Evolutionary conservation across 2,888 invertebrate species (phyloP), one percentile per base, ranked within the genome.

Genomic region (Chirona hameri): DNA sequence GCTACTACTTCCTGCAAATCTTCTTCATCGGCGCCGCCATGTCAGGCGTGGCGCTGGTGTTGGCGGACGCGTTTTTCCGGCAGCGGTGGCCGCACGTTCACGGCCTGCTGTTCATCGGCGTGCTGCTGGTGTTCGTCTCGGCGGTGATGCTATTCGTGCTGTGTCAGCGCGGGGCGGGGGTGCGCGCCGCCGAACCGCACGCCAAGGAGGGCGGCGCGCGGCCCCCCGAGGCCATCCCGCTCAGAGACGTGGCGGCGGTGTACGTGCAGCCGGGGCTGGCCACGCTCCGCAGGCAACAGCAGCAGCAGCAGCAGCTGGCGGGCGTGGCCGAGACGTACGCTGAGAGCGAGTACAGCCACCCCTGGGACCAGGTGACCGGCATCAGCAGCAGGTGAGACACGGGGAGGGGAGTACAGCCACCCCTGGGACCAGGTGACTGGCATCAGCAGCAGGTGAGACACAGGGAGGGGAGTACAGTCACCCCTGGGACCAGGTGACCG

Each of bases 101-200:
- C 80, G 80, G 80, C 27, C 80, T 80, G 27, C 80, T 80, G 27
- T 80, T 80, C 55, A 55, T 80, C 80, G 80, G 80, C 80, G 80
- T 80, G 52, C 48, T 80, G 52, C 80, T 80, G 52, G 80, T 80
- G 52, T 55, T 80, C 52, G 52, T 80, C 21, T 48, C 80, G 52
- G 80, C 80, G 5, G 48, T 80, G 15, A 80, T 80, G 80, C 80
- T 80, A 29, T 55, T 55, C 52, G 80, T 80, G 80, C 52, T 80
- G 80, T 80, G 80, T 21, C 80, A 55, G 52, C 80, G 80, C 52
- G 52, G 48, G 29, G 52, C 80, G 27, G 80, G 80, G 52, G 52
- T 10, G 21, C 27, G 52, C 48, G 48, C 80, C 7, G 52, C 80
- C 24, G 48, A 46, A 48, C 24, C 46, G 24, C 21, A n/a, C 15